Percentiles rank a stretch among this genome's conserved stretches.
Conservation (phyloP, 92 coral and sea anemone species). For the Pocillopora grandis region DNA sequence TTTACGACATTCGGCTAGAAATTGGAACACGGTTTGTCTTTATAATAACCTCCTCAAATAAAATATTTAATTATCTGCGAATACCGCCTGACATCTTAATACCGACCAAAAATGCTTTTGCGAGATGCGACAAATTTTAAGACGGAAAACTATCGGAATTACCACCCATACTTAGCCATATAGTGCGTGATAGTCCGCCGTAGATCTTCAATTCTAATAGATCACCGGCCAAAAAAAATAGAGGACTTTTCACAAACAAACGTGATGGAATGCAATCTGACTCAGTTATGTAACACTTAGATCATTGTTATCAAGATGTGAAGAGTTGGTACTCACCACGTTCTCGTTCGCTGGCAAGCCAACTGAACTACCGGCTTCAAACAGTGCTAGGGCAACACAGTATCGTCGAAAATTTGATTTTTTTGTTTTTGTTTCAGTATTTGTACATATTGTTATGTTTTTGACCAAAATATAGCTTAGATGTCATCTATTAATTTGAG, state of each 20-base stretch:
- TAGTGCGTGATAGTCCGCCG: neutral
- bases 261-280: slow-evolving; percentile 18
- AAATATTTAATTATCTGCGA: neutral
- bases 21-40: too few relatives aligned
- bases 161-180: neutral
- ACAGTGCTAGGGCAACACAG: neutral
- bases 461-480: slow-evolving; percentile 13
- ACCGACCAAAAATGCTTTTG: neutral
- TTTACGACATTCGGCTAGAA: too few relatives aligned
- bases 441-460: neutral
- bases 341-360: neutral
- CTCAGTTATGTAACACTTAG: neutral
- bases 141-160: neutral
- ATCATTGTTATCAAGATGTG: neutral
- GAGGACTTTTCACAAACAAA: neutral
- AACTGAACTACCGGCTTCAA: neutral
- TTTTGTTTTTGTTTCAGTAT: neutral
- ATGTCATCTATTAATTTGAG: neutral
- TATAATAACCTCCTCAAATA: too few relatives aligned
- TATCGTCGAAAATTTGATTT: neutral
- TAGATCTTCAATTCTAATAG: neutral
- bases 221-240: neutral
- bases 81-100: neutral
- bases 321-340: neutral
- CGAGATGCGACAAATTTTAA: neutral